These are phyloP conservation scores for Malthinus seriepunctatus DNA, from an alignment of 2,888 invertebrate genomes.

Conservation along the genomic window DNA sequence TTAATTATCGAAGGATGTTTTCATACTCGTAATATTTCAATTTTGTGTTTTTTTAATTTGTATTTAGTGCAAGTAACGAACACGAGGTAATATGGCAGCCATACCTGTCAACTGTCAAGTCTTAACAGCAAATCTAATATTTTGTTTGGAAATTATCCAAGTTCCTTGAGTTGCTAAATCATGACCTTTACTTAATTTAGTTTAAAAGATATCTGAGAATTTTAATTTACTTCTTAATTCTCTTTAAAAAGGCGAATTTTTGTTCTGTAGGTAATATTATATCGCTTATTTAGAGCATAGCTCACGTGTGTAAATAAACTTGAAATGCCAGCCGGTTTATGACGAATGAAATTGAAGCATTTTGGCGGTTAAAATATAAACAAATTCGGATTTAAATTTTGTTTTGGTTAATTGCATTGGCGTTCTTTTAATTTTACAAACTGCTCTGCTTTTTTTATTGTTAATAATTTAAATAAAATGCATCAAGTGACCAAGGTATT, in stretches of 20 bases:
- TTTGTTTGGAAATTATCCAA: neutral
- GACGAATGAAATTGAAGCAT: neutral
- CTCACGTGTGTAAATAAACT: constrained; percentile 15
- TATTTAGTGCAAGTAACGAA: constrained; percentile 12
- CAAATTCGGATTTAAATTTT: neutral
- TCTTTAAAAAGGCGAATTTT: too few species aligned
- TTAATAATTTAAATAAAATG: too few species aligned
- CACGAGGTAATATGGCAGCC: constrained; percentile 37
- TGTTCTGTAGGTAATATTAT: neutral
- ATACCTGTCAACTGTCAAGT: constrained; percentile 34
- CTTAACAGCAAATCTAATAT: constrained; percentile 7
- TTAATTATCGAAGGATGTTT: too few species aligned
- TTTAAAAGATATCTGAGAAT: neutral
- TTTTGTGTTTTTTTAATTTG: too few species aligned
- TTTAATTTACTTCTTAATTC: too few species aligned
- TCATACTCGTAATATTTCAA: too few species aligned
- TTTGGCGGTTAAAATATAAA: constrained; percentile 6
- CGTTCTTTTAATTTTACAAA: too few species aligned
- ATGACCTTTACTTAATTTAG: neutral
- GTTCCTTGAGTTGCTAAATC: too few species aligned
- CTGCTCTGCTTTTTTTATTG: too few species aligned
- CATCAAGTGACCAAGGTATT: too few species aligned
- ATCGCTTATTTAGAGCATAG: neutral
- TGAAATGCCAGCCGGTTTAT: neutral
- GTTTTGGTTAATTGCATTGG: too few species aligned